A percentile compares a stretch with the other conserved stretches of the same genome.
phyloP scores from a whole-genome alignment of 2,888 invertebrate genomes.

The Stratiomys singularior region DNA sequence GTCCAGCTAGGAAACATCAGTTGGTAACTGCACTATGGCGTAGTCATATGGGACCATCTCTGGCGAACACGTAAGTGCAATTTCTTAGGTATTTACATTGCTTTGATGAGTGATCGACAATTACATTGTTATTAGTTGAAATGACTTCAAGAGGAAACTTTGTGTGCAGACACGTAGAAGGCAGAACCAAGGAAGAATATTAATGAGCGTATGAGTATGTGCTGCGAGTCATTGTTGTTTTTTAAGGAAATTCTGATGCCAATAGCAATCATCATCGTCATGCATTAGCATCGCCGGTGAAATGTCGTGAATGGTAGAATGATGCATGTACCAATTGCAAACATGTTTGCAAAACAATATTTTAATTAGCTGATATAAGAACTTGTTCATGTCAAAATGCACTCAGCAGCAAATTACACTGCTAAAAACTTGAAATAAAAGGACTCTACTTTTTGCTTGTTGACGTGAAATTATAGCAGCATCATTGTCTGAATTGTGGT shows the following conservation, averaged over 20 bases:
- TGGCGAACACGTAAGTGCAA: conserved; percentile 16
- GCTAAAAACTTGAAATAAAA: too few relatives aligned
- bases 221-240: neutral
- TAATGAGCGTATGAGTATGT: conserved; percentile 14
- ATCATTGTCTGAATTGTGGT: too few relatives aligned
- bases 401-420: too few relatives aligned
- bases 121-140: conserved; percentile 24
- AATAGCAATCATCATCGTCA: conserved; percentile 18
- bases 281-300: neutral
- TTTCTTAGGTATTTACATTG: neutral
- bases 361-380: too few relatives aligned
- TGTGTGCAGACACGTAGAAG: neutral
- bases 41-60: neutral
- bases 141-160: neutral
- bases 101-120: conserved; percentile 33
- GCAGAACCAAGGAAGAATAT: neutral
- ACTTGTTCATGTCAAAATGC: too few relatives aligned
- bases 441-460: too few relatives aligned
- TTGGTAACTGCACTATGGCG: neutral
- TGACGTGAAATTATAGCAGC: too few relatives aligned
- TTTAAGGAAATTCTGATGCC: neutral
- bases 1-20: neutral
- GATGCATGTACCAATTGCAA: too few relatives aligned
- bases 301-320: too few relatives aligned
- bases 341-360: too few relatives aligned